These are phyloP conservation scores for Cotesia chilonis DNA, from an alignment of 1,140 invertebrate species.

Conservation along the genomic window DNA sequence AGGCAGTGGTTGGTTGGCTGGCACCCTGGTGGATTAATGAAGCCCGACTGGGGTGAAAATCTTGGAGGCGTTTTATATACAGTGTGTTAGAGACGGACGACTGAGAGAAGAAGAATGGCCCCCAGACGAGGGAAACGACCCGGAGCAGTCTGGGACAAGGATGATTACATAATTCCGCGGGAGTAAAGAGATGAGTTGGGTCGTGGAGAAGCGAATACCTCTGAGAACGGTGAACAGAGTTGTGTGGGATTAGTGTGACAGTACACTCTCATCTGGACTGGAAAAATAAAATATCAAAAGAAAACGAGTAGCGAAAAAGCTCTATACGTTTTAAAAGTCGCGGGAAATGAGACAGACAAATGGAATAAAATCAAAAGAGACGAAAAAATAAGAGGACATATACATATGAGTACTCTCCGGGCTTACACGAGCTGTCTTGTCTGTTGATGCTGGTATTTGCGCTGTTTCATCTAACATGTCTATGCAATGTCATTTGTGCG, in stretches of 20 bases:
- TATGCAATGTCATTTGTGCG: constrained; percentile 26
- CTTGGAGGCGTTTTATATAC: constrained; percentile 20
- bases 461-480: no score
- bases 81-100: neutral
- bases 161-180: constrained; percentile 37
- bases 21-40: constrained; percentile 20
- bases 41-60: constrained; percentile 15
- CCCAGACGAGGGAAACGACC: constrained; percentile 20
- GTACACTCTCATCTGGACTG: neutral
- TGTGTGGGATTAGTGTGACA: constrained; percentile 2
- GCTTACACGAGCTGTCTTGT: neutral
- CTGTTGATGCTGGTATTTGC: no score
- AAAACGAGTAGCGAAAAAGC: neutral
- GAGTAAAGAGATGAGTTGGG: constrained; percentile 21
- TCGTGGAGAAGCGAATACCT: neutral
- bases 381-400: neutral
- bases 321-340: constrained; percentile 17
- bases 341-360: neutral
- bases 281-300: neutral
- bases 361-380: neutral
- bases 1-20: constrained; percentile 11
- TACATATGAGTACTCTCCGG: neutral
- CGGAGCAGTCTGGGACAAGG: constrained; percentile 27
- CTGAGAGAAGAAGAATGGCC: constrained; percentile 24
- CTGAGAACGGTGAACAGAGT: neutral